Percentiles rank a stretch among this genome's conserved stretches.
These are phyloP conservation scores for Laterallus jamaicensis DNA, from an alignment of 2,113 vertebrate species.

Conservation along the genomic window DNA sequence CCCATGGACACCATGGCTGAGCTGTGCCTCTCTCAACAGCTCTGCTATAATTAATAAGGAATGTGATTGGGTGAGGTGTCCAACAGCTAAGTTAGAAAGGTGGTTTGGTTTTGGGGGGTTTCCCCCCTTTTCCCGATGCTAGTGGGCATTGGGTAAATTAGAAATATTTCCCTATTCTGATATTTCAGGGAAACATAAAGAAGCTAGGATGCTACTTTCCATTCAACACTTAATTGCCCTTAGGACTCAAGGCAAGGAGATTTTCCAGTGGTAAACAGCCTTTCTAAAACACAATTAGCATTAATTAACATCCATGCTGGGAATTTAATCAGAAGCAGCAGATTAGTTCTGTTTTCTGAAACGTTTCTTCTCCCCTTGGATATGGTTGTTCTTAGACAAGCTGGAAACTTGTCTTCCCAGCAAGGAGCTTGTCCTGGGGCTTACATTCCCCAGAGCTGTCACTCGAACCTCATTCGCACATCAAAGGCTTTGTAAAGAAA, in stretches of 20 bases:
- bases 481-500: background rate
- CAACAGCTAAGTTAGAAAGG: background rate
- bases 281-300: conserved; percentile 42
- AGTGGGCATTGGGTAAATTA: background rate
- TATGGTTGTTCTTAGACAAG: background rate
- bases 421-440: conserved; percentile 10
- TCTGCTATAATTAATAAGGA: background rate
- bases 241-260: background rate
- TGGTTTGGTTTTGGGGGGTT: background rate
- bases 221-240: background rate
- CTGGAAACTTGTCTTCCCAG: background rate
- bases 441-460: background rate
- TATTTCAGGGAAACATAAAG: background rate
- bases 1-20: background rate
- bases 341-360: conserved; percentile 18
- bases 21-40: background rate
- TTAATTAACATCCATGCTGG: conserved; percentile 54
- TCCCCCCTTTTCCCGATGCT: background rate
- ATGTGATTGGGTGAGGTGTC: background rate
- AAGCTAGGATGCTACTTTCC: background rate
- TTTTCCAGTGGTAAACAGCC: conserved; percentile 47
- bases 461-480: background rate
- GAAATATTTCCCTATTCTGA: background rate
- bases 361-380: background rate
- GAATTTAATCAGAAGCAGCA: conserved; percentile 50